A percentile compares a stretch with the other conserved stretches of the same genome.
These are phyloP conservation scores for Prolemur simus DNA, from an alignment of 2,113 vertebrate genomes.

Conservation along the genomic window DNA sequence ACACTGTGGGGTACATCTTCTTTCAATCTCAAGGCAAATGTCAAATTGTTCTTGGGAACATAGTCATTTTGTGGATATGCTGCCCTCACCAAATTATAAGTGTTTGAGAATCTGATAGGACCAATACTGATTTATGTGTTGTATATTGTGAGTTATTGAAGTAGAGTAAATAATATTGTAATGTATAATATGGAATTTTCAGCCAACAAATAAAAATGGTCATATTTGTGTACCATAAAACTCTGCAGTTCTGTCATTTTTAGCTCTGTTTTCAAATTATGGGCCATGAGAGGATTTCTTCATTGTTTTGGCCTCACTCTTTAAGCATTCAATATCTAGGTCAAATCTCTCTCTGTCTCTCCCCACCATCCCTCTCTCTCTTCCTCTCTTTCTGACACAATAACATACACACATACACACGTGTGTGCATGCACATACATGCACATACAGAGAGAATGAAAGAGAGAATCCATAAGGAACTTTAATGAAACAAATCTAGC, in stretches of 20 bases:
- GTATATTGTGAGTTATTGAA: not conserved
- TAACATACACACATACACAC: not conserved
- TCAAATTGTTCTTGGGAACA: not conserved
- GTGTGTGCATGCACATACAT: not conserved
- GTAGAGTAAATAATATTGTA: not conserved
- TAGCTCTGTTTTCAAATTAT: not conserved
- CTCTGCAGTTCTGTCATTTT: not conserved
- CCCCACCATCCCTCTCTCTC: not conserved
- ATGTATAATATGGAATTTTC: not conserved
- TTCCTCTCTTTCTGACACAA: not conserved
- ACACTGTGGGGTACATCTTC: not conserved
- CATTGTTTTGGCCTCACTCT: not conserved
- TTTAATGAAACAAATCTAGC: not conserved
- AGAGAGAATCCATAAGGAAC: not conserved
- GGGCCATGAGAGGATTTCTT: not conserved
- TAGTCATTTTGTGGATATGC: not conserved
- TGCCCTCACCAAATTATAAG: not conserved
- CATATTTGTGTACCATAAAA: not conserved
- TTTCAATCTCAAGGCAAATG: not conserved
- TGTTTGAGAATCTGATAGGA: not conserved
- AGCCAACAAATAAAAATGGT: not conserved
- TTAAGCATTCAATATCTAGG: not conserved
- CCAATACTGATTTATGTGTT: rapidly evolving
- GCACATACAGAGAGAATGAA: not conserved
- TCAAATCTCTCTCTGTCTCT: not conserved